Conservation (phyloP, 2,888 invertebrate genomes). For the Ectemnius continuus region DNA sequence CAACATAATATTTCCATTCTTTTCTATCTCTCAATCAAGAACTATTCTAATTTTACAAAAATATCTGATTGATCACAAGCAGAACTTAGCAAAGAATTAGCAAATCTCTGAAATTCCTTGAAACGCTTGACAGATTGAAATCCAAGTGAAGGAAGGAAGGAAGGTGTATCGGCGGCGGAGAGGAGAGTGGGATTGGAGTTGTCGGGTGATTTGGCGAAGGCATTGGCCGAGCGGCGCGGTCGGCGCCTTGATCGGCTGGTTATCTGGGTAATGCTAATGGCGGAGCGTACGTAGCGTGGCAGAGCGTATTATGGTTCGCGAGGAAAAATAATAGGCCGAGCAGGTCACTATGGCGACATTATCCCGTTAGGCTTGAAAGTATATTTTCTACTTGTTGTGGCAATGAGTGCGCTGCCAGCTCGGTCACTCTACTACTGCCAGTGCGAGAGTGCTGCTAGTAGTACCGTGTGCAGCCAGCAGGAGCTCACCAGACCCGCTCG, state of each 20-base stretch:
- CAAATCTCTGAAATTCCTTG: too few species aligned
- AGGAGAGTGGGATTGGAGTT: neutral
- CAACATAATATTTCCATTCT: too few species aligned
- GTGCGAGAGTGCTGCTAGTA: neutral
- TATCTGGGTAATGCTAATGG: conserved; percentile 50
- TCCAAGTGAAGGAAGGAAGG: too few species aligned
- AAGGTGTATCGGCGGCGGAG: too few species aligned
- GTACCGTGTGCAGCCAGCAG: too few species aligned
- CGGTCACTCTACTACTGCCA: conserved; percentile 14
- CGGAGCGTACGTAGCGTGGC: conserved; percentile 29
- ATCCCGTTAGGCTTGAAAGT: conserved; percentile 66
- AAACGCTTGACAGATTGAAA: too few species aligned
- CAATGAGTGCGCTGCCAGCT: conserved; percentile 53
- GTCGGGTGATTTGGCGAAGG: neutral
- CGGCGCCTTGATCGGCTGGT: conserved; percentile 28
- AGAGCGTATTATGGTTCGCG: conserved; percentile 49
- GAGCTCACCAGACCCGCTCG: too few species aligned
- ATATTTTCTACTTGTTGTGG: conserved; percentile 64
- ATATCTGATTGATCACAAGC: too few species aligned
- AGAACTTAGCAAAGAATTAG: too few species aligned
- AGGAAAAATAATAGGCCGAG: conserved; percentile 61
- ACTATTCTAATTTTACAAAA: too few species aligned
- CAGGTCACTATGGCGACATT: conserved; percentile 65
- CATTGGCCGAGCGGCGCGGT: conserved; percentile 7
- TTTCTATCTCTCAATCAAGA: too few species aligned